Evolutionary conservation across 2,113 vertebrate genomes (phyloP), one percentile per base, ranked within the genome.

Genomic region (Lates calcarifer): DNA sequence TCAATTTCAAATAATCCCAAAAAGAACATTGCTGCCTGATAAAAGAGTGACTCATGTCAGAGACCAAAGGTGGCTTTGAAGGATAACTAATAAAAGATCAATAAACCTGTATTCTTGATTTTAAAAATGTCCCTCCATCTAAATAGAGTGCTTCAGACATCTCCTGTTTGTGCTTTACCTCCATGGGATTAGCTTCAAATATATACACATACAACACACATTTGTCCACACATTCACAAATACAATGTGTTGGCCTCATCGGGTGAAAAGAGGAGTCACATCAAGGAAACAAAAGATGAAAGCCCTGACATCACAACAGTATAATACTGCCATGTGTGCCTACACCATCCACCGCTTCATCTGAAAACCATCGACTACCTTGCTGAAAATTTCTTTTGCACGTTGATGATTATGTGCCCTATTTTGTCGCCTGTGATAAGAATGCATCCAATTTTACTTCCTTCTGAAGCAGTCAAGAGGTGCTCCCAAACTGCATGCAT

Each of bases 391-490:
- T 69, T 33, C 63, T 15, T 0, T 57, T 18, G 39, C 47, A 62
- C 35, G 3, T 53, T 15, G 13, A 24, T 72, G 62, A 87, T 73
- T 81, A 64, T 51, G 68, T 41, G 57, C 0, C 71, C 53, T 60
- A 86, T 84, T 86, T 81, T 63, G 62, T 65, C 5, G 17, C 57
- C 72, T 64, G 65, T 37, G 81, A 83, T 82, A 77, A 81, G 69
- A 84, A 83, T 5, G 49, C 67, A 74, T 86, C 57, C 74, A 79
- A 89, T 90, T 82, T 77, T 6, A 53, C 53, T 70, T 83, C 45
- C 64, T 15, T 76, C 35, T 11, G 66, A 81, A 60, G 29, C 0
- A 72, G 57, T 80, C 73, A 41, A 61, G 64, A n/a, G n/a, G n/a
- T n/a, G n/a, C n/a, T n/a, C n/a, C n/a, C n/a, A n/a, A n/a, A n/a